Evolutionary conservation across 2,797 vertebrate species (phyloP), one percentile per base, ranked within the genome.

Genomic region (Atherinosoma microstoma): DNA sequence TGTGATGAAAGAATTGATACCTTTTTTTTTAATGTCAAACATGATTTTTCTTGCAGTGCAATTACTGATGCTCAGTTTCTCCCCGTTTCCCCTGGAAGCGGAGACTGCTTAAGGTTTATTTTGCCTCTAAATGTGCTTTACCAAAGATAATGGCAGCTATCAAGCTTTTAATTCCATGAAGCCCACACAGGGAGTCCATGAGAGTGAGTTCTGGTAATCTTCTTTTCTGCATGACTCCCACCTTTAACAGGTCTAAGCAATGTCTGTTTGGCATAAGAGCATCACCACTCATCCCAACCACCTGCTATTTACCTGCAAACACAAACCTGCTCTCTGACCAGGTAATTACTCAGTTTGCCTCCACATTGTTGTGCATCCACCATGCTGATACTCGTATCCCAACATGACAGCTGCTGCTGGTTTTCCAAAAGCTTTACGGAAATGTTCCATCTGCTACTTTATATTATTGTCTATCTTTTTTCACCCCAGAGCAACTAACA

Each of bases 261-360:
- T 64, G 78, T 85, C 83, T 82, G 79, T 85, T 58, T 88, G 90
- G 85, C 86, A 83, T 87, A 91, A 84, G 87, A 85, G 84, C 79
- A 67, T 73, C 73, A 38, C 67, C 84, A 89, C 84, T 92, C 92
- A 88, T 91, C 88, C 84, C 88, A 88, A 91, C 84, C 79, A 90
- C 84, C 90, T 87, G 82, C 87, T 84, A 91, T 92, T 93, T 93
- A 89, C 85, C 85, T 74, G 35, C 84, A 82, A 91, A 89, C 87
- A 91, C 90, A 87, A 87, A 84, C 73, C 83, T 69, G 47, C 85
- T 86, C 89, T 84, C 74, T 83, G 87, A 75, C 85, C 80, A 79
- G 87, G 87, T 92, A 93, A 92, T 94, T 89, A 88, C 89, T 66
- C 82, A 85, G 85, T 93, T 90, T 91, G 89, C 84, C 83, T 90